phyloP scores from a whole-genome alignment of 2,113 vertebrate species.

The Melanocharis versteri region DNA sequence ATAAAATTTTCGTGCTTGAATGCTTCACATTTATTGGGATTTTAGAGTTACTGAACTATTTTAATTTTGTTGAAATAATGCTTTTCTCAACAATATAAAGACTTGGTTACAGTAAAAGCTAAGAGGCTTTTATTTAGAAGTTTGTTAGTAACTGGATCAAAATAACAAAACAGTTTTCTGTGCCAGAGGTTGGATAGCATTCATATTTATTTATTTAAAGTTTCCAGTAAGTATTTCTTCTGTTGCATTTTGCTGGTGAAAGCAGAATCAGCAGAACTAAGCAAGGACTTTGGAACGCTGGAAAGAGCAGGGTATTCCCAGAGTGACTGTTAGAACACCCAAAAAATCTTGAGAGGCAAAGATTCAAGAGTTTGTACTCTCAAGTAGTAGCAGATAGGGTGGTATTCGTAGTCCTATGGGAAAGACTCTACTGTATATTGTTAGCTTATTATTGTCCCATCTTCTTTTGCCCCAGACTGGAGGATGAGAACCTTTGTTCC shows the following conservation, averaged over 20 bases:
- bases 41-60: neutral
- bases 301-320: neutral
- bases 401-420: rapidly evolving
- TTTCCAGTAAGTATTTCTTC: neutral
- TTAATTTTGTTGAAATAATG: neutral
- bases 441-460: neutral
- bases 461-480: neutral
- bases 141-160: neutral
- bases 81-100: neutral
- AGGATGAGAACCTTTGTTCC: neutral
- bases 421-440: neutral
- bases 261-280: neutral
- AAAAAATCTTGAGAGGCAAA: neutral
- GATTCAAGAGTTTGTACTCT: neutral
- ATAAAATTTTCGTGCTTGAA: neutral
- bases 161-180: neutral
- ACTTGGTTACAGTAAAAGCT: neutral
- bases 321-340: neutral
- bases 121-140: neutral
- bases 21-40: neutral
- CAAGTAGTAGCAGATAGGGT: neutral
- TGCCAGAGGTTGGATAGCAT: neutral
- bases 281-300: neutral
- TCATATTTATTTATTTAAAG: neutral
- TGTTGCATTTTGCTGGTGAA: neutral